A percentile compares a stretch with the other conserved stretches of the same genome.
Evolutionary conservation across 2,888 invertebrate species (phyloP).

Genomic region (Scrobipalpa atriplicella): DNA sequence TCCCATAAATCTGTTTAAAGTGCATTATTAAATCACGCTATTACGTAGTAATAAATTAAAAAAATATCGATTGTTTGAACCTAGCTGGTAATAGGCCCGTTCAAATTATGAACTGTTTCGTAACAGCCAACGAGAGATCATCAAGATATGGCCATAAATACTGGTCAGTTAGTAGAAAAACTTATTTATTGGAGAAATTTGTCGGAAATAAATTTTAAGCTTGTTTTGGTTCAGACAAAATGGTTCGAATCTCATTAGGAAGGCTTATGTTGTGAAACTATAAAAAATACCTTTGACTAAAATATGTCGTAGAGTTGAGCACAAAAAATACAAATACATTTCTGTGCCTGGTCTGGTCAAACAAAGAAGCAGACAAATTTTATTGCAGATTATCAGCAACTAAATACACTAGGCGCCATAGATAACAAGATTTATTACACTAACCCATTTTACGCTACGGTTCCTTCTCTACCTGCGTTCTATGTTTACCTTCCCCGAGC

Average conservation of each 20-base stretch:
- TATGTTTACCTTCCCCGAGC: background rate
- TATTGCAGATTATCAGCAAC: slow-evolving; percentile 26
- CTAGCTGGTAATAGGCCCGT: slow-evolving; percentile 46
- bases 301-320: background rate
- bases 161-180: slow-evolving; percentile 24
- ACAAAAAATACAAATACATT: background rate
- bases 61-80: slow-evolving; percentile 44
- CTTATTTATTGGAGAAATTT: slow-evolving; percentile 22
- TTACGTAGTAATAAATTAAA: slow-evolving; percentile 40
- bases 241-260: background rate
- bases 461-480: slow-evolving; percentile 19
- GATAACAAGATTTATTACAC: slow-evolving; percentile 14
- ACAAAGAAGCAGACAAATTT: slow-evolving; percentile 20
- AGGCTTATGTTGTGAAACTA: slow-evolving; percentile 4
- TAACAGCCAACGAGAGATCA: slow-evolving; percentile 46
- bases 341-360: background rate
- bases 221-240: background rate
- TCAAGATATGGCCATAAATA: slow-evolving; percentile 49
- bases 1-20: slow-evolving; percentile 45
- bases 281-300: slow-evolving; percentile 8
- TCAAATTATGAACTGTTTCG: slow-evolving; percentile 46
- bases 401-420: slow-evolving; percentile 21
- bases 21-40: slow-evolving; percentile 52
- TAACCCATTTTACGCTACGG: slow-evolving; percentile 17
- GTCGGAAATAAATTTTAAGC: slow-evolving; percentile 5